Evolutionary conservation across 2,888 invertebrate genomes (phyloP), one percentile per base, ranked within the genome.

Genomic region (Bombylius discolor): DNA sequence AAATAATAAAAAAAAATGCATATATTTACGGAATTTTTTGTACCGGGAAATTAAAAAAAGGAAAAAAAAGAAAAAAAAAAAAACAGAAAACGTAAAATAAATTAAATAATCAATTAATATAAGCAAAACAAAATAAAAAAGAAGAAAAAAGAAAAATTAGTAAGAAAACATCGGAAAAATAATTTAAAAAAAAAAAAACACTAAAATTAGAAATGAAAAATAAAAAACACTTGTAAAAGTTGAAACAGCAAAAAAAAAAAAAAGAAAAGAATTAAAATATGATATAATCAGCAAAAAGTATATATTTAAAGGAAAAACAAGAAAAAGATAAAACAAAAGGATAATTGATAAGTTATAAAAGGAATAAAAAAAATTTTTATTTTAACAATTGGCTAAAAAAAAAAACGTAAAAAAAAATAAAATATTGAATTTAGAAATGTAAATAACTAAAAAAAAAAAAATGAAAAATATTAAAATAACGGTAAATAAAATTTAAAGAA

Each of bases 161-260:
- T 53, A 61, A 57, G 57, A 60, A 59, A 55, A 60, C 56, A 58
- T 57, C 55, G 55, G 55, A 56, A 55, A 55, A 51, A 11, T 34
- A 55, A 53, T 52, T 42, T 52, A 54, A 60, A 55, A 63, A 59
- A 55, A 58, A 55, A 60, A 56, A 58, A 51, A 61, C 58, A 36
- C 9, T 36, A 36, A 36, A 8, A 8, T 36, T 8, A 36, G 36
- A 6, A 36, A 36, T 61, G 55, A 42, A 60, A 58, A 14, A 48
- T 54, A 56, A 57, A 36, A 63, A 56, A 59, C 59, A 58, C 61
- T 61, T 56, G 60, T 33, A 52, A 57, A 48, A 23, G 23, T 23
- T 47, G 52, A 47, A 61, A 62, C 61, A 62, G 59, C n/a, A n/a
- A 63, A 62, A 60, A 61, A 58, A 57, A 11, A 42, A 42, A 8